phyloP scores from a whole-genome alignment of 2,797 vertebrate genomes.

The Eupleurogrammus muticus region DNA sequence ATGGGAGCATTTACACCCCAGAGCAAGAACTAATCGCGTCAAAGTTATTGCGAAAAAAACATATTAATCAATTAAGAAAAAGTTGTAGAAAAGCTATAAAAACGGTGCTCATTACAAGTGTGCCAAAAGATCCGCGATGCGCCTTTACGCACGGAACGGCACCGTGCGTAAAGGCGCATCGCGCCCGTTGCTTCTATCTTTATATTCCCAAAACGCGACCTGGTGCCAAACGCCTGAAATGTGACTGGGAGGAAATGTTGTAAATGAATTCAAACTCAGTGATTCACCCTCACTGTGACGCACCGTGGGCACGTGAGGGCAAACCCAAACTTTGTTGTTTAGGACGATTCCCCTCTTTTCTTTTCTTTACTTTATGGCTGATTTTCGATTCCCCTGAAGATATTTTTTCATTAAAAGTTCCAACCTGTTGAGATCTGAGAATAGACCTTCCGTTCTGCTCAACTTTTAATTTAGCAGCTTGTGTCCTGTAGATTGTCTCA shows the following conservation, averaged over 20 bases:
- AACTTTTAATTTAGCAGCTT: not conserved
- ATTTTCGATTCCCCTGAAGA: too few species aligned
- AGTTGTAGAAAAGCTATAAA: not conserved
- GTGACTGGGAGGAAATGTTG: not conserved
- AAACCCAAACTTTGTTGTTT: not conserved
- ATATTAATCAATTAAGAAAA: too few species aligned
- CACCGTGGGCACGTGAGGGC: too few species aligned
- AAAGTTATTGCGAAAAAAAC: not conserved
- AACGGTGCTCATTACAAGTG: not conserved
- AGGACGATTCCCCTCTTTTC: not conserved
- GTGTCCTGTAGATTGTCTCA: too few species aligned
- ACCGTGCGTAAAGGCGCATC: not conserved
- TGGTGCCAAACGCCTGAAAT: not conserved
- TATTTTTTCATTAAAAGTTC: too few species aligned
- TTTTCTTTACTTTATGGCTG: not conserved
- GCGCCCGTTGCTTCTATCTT: not conserved
- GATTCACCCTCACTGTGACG: too few species aligned
- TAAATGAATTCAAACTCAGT: not conserved
- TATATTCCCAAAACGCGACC: not conserved
- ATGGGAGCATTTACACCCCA: not conserved
- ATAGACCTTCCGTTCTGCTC: not conserved
- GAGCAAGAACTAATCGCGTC: not conserved
- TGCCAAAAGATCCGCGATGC: not conserved
- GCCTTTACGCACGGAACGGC: constrained; percentile 47
- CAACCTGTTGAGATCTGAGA: too few species aligned